Base-by-base conservation (phyloP, 64 coral and sea anemone species). In the Platygyra sinensis region DNA sequence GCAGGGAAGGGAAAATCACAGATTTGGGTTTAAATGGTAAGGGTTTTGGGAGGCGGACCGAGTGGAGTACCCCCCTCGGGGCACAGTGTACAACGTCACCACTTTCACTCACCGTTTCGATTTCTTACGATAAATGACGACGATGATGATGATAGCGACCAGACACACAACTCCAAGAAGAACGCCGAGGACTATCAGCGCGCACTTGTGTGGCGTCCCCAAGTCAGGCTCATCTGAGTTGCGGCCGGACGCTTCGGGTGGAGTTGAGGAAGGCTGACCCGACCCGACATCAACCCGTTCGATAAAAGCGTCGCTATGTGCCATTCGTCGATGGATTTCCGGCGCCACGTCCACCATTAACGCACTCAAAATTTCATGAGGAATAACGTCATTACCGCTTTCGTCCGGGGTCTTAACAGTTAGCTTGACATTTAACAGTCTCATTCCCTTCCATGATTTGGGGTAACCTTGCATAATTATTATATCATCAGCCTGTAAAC, bases 391-490 rank as follows among this genome's bases (percentile, higher is more conserved):
- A 72, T 85, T 85, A 24, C 8, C 64, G 29, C 24, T 24, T 50
- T 71, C 81, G 22, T 49, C 2, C 28, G 81, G 81, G 10, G 20
- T 72, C 42, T 85, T 85, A 20, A 85, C 81, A 20, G n/a, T 63
- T 11, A 85, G 63, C 10, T 12, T 46, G 3, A 85, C 63, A 72
- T 52, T 85, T 50, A 85, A 85, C 20, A 85, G 81, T 28, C n/a
- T 38, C 36, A 22, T 85, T 36, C 22, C 32, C 22, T 85, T 19
- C 81, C 33, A 67, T 24, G 24, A 20, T 52, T 71, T 85, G 10
- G 81, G 81, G 32, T 85, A 85, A 28, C 63, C 81, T 24, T 71
- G 81, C 22, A 72, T 39, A 71, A 85, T 85, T 19, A 85, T 52
- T 11, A 85, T 19, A 36, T 85, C 62, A 85, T 85, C 81, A 6